Percentiles rank a stretch among this genome's conserved stretches.
Conservation (phyloP, 1,140 invertebrate species). For the Sycophaga agraensis region DNA sequence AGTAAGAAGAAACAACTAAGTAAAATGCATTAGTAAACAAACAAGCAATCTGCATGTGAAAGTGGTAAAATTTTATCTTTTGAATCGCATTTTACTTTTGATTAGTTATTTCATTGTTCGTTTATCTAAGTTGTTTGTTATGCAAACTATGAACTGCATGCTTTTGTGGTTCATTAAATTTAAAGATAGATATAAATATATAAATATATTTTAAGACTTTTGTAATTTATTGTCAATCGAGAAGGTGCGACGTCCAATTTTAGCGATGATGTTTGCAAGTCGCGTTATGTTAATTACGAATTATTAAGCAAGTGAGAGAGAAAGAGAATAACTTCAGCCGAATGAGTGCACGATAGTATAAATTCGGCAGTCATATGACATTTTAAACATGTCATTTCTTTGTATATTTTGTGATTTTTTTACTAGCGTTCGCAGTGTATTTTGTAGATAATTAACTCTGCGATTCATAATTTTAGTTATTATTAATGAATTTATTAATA, state of each 20-base stretch:
- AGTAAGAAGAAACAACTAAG: conserved; percentile 11
- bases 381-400: conserved; percentile 35
- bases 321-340: background rate
- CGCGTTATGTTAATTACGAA: conserved; percentile 7
- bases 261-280: conserved; percentile 2
- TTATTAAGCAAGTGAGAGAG: conserved; percentile 20
- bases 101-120: conserved; percentile 22
- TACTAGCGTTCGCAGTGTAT: conserved; percentile 33
- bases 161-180: conserved; percentile 11
- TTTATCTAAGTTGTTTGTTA: conserved; percentile 22
- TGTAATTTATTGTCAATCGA: conserved; percentile 28
- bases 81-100: conserved; percentile 28
- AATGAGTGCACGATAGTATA: background rate
- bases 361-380: conserved; percentile 1
- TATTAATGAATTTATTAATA: conserved; percentile 37
- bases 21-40: conserved; percentile 28
- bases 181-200: conserved; percentile 13
- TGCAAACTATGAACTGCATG: background rate
- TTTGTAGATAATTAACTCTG: conserved; percentile 58
- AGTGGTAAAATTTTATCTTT: conserved; percentile 28
- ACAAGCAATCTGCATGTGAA: conserved; percentile 12
- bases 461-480: conserved; percentile 52
- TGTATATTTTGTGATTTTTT: conserved; percentile 61
- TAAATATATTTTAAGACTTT: conserved; percentile 28
- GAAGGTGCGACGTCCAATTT: conserved; percentile 4